Conservation (phyloP, 2,113 vertebrate genomes). For the Otis tarda region DNA sequence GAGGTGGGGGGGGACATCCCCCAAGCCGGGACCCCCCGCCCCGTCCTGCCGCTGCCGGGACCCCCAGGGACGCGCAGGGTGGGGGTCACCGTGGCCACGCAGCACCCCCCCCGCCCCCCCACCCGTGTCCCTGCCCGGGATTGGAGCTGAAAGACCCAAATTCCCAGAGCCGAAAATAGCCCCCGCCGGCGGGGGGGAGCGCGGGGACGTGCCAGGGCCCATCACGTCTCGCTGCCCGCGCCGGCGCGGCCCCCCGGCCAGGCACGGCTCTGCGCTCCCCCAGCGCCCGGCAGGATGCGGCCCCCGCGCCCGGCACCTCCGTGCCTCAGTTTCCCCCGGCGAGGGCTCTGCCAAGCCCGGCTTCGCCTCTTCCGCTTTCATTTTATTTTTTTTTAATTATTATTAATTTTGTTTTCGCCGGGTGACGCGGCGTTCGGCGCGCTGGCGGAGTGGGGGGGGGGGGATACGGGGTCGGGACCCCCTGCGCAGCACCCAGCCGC, state of each 20-base stretch:
- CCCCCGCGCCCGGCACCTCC: not conserved
- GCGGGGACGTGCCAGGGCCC: not conserved
- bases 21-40: accelerated
- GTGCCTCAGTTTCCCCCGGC: not conserved
- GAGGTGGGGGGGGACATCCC: not conserved
- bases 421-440: no score
- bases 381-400: no score
- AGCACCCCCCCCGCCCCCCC: no score
- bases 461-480: no score
- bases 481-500: no score
- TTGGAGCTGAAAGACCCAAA: not conserved
- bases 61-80: no score
- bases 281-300: not conserved
- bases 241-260: not conserved
- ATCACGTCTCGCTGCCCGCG: not conserved
- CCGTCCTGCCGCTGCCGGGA: no score
- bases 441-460: no score
- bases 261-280: not conserved
- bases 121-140: not conserved
- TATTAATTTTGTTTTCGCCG: no score
- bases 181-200: not conserved
- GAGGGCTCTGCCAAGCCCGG: no score
- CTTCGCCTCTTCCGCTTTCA: no score
- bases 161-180: not conserved
- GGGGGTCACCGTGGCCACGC: no score